Evolutionary conservation across 2,888 invertebrate genomes (phyloP).

Genomic region (Amblyteles armatorius): DNA sequence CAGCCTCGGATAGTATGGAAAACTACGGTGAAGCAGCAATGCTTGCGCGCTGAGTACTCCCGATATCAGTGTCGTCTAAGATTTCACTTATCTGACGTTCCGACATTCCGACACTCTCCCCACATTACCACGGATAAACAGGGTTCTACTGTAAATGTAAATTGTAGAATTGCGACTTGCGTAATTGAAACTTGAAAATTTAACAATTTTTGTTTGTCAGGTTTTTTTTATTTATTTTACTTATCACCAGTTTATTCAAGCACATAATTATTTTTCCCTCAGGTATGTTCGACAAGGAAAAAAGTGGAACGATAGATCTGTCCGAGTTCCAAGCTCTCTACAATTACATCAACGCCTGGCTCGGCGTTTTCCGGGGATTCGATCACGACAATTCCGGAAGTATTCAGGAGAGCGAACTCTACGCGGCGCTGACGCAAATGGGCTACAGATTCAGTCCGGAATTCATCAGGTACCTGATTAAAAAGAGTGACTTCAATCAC

Average conservation of each 20-base stretch:
- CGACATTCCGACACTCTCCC: too few species aligned
- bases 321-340: constrained; percentile 94
- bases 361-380: constrained; percentile 93
- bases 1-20: too few species aligned
- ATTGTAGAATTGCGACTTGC: too few species aligned
- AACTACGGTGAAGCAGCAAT: too few species aligned
- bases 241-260: constrained; percentile 1
- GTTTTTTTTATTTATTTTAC: background rate
- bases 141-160: too few species aligned
- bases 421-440: constrained; percentile 93
- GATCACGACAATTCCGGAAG: constrained; percentile 94
- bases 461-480: constrained; percentile 90
- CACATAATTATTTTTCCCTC: constrained; percentile 71
- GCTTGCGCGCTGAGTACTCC: too few species aligned
- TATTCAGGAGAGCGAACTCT: constrained; percentile 92
- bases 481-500: constrained; percentile 89
- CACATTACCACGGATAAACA: too few species aligned
- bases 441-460: constrained; percentile 93
- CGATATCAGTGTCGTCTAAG: too few species aligned
- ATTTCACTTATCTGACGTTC: too few species aligned
- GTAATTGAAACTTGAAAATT: background rate
- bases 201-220: background rate
- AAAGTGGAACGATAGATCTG: constrained; percentile 93
- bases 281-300: constrained; percentile 96
- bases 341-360: constrained; percentile 95